Conservation (phyloP, 1,140 invertebrate species). For the Whitmania pigra region DNA sequence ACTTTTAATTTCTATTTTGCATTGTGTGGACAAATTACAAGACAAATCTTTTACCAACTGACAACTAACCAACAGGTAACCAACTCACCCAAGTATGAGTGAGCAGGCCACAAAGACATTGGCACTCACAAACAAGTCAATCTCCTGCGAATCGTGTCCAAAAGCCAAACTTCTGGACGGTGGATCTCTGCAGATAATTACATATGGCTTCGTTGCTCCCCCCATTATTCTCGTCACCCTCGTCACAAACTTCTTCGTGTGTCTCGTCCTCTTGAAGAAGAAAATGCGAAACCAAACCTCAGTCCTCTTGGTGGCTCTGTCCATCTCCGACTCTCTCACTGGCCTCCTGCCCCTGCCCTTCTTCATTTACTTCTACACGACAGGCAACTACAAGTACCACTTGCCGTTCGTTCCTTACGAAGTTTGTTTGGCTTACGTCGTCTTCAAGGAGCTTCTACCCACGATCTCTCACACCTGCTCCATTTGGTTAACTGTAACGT, state of each 20-base stretch:
- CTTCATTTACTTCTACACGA: slow-evolving; percentile 19
- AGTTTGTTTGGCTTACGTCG: neutral
- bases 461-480: slow-evolving; percentile 26
- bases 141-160: too few relatives aligned
- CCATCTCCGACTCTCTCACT: slow-evolving; percentile 36
- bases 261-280: slow-evolving; percentile 20
- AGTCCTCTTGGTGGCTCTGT: slow-evolving; percentile 21
- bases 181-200: slow-evolving; percentile 16
- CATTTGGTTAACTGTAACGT: slow-evolving; percentile 25
- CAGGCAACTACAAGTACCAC: slow-evolving; percentile 11
- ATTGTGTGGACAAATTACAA: too few relatives aligned
- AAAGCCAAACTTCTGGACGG: neutral
- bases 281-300: slow-evolving; percentile 24
- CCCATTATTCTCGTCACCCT: slow-evolving; percentile 21
- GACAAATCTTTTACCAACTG: too few relatives aligned
- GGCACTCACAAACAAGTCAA: too few relatives aligned
- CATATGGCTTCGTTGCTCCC: slow-evolving; percentile 31
- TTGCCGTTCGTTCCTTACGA: slow-evolving; percentile 16
- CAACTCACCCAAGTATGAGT: too few relatives aligned
- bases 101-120: too few relatives aligned
- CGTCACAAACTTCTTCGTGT: slow-evolving; percentile 24
- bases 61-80: too few relatives aligned
- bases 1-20: too few relatives aligned
- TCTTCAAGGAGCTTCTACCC: slow-evolving; percentile 12
- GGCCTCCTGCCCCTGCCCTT: slow-evolving; percentile 6